Conservation (phyloP, 2,113 vertebrate genomes). For the Chauna torquata region DNA sequence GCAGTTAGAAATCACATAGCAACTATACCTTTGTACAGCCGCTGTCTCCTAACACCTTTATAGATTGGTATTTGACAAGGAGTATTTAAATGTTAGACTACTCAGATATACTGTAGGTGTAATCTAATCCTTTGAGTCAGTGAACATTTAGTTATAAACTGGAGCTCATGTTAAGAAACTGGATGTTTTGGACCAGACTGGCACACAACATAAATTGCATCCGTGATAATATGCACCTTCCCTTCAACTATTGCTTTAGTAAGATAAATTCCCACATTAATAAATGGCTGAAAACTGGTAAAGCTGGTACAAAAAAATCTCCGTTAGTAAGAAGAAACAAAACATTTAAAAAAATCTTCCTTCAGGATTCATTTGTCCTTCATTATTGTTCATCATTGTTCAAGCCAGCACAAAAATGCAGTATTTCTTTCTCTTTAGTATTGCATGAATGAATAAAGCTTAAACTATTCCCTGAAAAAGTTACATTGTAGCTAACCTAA, state of each 20-base stretch:
- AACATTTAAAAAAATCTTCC: conserved; percentile 86
- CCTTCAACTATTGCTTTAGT: conserved; percentile 94
- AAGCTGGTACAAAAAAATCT: conserved; percentile 96
- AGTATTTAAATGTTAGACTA: conserved; percentile 53
- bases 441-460: conserved; percentile 94
- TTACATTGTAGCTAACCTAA: conserved; percentile 85
- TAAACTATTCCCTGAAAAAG: conserved; percentile 91
- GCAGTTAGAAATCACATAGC: conserved; percentile 68
- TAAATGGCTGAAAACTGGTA: conserved; percentile 94
- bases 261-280: conserved; percentile 93
- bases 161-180: conserved; percentile 81
- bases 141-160: conserved; percentile 82
- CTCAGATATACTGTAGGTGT: conserved; percentile 75
- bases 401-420: conserved; percentile 88
- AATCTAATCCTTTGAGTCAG: conserved; percentile 86
- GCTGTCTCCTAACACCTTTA: conserved; percentile 50
- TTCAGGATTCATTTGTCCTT: conserved; percentile 84
- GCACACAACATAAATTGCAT: conserved; percentile 95
- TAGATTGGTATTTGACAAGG: conserved; percentile 53
- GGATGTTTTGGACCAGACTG: conserved; percentile 86
- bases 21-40: conserved; percentile 26
- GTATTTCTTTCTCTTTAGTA: conserved; percentile 88
- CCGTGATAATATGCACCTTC: conserved; percentile 93
- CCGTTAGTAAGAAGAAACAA: conserved; percentile 89
- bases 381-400: conserved; percentile 86